These are phyloP conservation scores for Nomada ruficornis DNA, from an alignment of 2,888 invertebrate genomes.

Conservation along the genomic window DNA sequence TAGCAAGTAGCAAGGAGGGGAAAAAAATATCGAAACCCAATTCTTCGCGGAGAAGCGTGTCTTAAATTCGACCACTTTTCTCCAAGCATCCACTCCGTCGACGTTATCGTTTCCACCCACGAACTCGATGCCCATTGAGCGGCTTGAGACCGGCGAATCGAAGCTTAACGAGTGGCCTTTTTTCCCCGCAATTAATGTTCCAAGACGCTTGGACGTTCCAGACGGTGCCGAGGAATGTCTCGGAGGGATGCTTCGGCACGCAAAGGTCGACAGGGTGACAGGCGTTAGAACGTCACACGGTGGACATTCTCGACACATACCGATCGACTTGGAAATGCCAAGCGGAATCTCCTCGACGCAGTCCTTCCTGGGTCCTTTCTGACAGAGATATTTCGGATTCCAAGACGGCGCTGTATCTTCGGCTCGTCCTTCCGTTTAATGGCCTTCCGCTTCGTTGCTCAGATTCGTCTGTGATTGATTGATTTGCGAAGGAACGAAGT, in stretches of 20 bases:
- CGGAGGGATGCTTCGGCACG: slow-evolving; percentile 71
- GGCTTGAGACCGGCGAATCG: slow-evolving; percentile 29
- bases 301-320: slow-evolving; percentile 82
- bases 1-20: too few relatives aligned
- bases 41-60: slow-evolving; percentile 1
- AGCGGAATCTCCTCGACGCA: slow-evolving; percentile 50
- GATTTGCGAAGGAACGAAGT: not conserved
- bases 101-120: slow-evolving; percentile 24
- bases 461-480: slow-evolving; percentile 47
- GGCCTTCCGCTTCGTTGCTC: not conserved
- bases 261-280: slow-evolving; percentile 75
- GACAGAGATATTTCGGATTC: slow-evolving; percentile 76
- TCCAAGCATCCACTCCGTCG: not conserved
- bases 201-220: slow-evolving; percentile 46
- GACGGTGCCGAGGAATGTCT: slow-evolving; percentile 62
- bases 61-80: slow-evolving; percentile 4
- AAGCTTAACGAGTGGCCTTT: slow-evolving; percentile 53
- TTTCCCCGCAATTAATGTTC: slow-evolving; percentile 53
- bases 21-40: slow-evolving; percentile 2
- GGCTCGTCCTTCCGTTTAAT: slow-evolving; percentile 4
- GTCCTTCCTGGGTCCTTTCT: slow-evolving; percentile 60
- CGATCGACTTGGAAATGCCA: slow-evolving; percentile 80
- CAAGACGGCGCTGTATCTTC: slow-evolving; percentile 71
- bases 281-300: slow-evolving; percentile 81
- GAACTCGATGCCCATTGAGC: slow-evolving; percentile 33